Percentiles rank a stretch among this genome's conserved stretches.
phyloP scores from a whole-genome alignment of 2,113 vertebrate genomes.

The Gorilla gorilla region DNA sequence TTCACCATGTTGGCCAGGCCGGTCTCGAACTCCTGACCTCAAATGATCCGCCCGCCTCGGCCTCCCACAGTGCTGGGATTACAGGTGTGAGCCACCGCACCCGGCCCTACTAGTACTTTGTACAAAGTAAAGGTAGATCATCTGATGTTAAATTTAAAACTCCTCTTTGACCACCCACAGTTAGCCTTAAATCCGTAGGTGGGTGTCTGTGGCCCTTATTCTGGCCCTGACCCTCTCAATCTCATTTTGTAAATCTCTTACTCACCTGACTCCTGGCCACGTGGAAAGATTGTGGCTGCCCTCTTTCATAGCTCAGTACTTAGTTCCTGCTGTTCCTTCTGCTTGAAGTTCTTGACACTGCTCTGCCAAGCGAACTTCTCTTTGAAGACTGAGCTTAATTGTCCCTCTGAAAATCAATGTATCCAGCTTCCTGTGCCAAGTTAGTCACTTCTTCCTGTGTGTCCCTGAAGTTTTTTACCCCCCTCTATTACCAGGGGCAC shows the following conservation, averaged over 20 bases:
- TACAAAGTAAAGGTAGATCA: neutral
- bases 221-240: neutral
- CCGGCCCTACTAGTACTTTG: neutral
- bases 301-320: neutral
- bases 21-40: no score
- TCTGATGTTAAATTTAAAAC: constrained; percentile 5
- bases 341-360: constrained; percentile 5
- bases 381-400: neutral
- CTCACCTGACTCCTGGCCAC: neutral
- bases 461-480: neutral
- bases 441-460: neutral
- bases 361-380: neutral
- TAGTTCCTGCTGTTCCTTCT: neutral
- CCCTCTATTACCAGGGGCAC: neutral
- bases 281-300: neutral
- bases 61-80: no score
- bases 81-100: no score
- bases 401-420: neutral
- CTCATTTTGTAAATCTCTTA: neutral
- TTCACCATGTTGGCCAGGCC: no score
- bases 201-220: neutral
- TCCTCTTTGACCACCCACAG: neutral
- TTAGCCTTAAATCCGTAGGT: neutral
- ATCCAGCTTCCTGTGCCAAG: neutral
- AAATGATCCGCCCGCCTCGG: no score